These are phyloP conservation scores for Cacoxenus indagator DNA, from an alignment of 2,888 invertebrate species.

Conservation along the genomic window DNA sequence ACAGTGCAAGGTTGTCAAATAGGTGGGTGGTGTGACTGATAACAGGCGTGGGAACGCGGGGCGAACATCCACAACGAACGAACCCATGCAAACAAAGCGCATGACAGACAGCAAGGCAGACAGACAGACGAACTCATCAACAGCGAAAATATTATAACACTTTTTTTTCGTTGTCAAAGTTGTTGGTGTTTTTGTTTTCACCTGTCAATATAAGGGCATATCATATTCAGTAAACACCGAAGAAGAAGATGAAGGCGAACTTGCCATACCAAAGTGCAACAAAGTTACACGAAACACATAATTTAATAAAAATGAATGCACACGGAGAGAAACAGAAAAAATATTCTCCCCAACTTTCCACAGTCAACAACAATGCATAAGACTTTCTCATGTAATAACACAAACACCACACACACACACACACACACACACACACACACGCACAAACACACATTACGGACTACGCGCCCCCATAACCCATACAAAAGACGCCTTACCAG, in stretches of 20 bases:
- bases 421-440: neutral
- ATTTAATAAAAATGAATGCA: constrained; percentile 12
- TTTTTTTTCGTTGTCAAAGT: neutral
- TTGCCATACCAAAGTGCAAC: neutral
- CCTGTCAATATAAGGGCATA: neutral
- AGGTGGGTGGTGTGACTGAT: neutral
- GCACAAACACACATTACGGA: neutral
- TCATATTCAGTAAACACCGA: neutral
- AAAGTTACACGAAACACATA: constrained; percentile 12
- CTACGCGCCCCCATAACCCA: no score
- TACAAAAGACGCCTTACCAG: no score
- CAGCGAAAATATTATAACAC: neutral
- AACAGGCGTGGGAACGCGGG: neutral
- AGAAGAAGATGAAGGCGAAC: neutral
- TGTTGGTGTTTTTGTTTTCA: neutral
- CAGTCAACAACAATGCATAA: neutral
- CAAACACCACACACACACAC: neutral
- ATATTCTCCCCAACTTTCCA: neutral
- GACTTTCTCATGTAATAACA: neutral
- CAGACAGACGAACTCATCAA: neutral
- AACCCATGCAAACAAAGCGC: no score
- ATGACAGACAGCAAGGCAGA: neutral
- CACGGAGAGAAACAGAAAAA: neutral
- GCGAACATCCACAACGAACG: neutral
- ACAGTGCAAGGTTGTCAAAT: neutral